Evolutionary conservation across 2,797 vertebrate species (phyloP).

Genomic region (Alosa sapidissima): DNA sequence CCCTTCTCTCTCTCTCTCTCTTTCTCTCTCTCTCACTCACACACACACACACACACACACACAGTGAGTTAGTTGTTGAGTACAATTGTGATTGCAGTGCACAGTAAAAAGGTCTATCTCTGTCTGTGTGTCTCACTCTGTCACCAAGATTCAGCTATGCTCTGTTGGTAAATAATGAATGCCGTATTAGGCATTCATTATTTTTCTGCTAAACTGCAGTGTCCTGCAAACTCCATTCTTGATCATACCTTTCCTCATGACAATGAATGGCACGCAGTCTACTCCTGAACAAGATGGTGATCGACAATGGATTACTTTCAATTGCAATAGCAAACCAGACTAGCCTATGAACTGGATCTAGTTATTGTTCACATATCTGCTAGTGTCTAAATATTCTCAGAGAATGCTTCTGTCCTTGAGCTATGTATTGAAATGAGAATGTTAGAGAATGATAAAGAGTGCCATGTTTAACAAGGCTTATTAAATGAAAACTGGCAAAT

Average conservation of each 20-base stretch:
- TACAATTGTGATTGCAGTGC: neutral
- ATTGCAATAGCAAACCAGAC: neutral
- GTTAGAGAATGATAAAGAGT: constrained; percentile 1
- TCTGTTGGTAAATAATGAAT: too few relatives aligned
- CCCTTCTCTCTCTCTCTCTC: neutral
- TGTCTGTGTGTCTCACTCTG: neutral
- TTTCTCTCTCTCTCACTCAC: neutral
- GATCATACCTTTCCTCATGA: neutral
- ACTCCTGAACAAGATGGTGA: neutral
- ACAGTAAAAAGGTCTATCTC: neutral
- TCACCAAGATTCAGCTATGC: neutral
- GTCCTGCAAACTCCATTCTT: neutral
- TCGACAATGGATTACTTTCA: neutral
- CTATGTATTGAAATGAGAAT: neutral
- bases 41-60: neutral
- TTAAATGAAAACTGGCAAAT: constrained; percentile 36
- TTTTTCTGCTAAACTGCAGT: too few relatives aligned
- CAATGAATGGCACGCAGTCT: neutral
- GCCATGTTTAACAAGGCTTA: constrained; percentile 39
- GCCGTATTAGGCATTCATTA: too few relatives aligned
- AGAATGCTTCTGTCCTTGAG: neutral
- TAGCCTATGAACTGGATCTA: neutral
- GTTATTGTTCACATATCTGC: neutral
- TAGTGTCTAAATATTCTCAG: neutral
- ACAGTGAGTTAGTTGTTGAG: neutral